A percentile compares a stretch with the other conserved stretches of the same genome.
Conservation (phyloP, 1,140 invertebrate species). For the Chironomus tepperi region DNA sequence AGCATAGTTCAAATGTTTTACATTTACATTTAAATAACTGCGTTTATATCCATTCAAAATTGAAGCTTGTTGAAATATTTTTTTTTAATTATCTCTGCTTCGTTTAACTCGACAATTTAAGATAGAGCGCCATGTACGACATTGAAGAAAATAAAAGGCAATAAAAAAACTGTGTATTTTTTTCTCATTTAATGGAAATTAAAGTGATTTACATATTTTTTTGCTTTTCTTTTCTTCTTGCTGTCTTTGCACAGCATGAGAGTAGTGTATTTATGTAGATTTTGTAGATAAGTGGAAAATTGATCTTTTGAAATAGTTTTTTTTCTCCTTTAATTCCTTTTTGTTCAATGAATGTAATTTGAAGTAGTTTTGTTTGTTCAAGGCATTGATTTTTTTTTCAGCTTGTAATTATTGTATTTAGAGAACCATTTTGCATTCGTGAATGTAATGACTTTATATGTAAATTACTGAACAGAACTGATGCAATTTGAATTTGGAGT, state of each 20-base stretch:
- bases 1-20: not conserved
- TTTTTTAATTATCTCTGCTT: slow-evolving; percentile 9
- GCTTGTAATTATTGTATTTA: not conserved
- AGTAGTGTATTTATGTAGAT: not conserved
- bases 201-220: slow-evolving; percentile 9
- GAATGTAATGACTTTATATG: too few species aligned
- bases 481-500: too few species aligned
- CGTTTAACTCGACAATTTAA: not conserved
- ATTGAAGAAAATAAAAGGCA: not conserved
- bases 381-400: not conserved
- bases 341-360: slow-evolving; percentile 4
- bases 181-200: slow-evolving; percentile 3
- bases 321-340: not conserved
- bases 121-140: not conserved
- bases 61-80: not conserved
- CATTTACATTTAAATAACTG: slow-evolving; percentile 3
- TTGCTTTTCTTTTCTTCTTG: not conserved
- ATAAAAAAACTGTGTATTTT: too few species aligned
- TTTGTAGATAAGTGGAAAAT: slow-evolving; percentile 5
- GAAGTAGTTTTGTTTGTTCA: too few species aligned
- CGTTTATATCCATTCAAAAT: not conserved
- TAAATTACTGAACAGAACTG: too few species aligned
- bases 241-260: not conserved
- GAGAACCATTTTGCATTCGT: not conserved
- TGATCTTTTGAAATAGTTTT: slow-evolving; percentile 14